Conservation (phyloP, 2,113 vertebrate genomes). For the Scolopax mira region DNA sequence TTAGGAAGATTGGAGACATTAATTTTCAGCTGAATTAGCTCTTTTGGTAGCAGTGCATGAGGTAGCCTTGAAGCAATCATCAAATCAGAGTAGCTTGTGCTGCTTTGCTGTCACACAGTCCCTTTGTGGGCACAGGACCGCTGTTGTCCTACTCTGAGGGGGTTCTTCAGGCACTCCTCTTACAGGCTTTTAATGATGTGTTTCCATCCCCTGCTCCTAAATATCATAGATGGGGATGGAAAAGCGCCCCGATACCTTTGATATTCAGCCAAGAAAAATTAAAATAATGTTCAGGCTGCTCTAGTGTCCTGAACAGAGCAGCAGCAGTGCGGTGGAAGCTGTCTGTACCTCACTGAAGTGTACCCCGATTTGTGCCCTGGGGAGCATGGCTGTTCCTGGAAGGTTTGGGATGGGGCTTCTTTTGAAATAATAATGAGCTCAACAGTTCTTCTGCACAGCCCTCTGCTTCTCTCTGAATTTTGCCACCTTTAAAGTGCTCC, state of each 20-base stretch:
- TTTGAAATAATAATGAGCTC: not conserved
- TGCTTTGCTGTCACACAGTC: not conserved
- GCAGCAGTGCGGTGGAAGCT: not conserved
- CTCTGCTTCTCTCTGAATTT: not conserved
- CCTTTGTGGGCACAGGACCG: not conserved
- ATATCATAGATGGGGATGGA: not conserved
- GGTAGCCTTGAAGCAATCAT: not conserved
- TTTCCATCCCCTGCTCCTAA: not conserved
- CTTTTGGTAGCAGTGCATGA: not conserved
- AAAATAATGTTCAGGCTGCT: not conserved
- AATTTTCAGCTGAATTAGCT: slow-evolving; percentile 13
- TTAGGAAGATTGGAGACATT: not conserved
- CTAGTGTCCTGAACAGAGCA: not conserved
- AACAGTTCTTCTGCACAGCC: not conserved
- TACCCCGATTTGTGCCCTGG: not conserved
- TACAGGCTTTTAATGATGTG: not conserved
- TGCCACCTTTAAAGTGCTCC: not conserved
- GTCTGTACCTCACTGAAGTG: not conserved
- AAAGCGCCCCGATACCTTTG: not conserved
- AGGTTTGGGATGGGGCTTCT: not conserved
- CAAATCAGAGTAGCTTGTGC: not conserved
- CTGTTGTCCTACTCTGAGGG: not conserved
- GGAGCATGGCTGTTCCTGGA: not conserved
- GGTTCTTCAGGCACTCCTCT: not conserved
- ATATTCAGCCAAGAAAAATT: not conserved